Evolutionary conservation across 2,113 vertebrate species (phyloP), one percentile per base, ranked within the genome.

Genomic region (Heteronetta atricapilla): DNA sequence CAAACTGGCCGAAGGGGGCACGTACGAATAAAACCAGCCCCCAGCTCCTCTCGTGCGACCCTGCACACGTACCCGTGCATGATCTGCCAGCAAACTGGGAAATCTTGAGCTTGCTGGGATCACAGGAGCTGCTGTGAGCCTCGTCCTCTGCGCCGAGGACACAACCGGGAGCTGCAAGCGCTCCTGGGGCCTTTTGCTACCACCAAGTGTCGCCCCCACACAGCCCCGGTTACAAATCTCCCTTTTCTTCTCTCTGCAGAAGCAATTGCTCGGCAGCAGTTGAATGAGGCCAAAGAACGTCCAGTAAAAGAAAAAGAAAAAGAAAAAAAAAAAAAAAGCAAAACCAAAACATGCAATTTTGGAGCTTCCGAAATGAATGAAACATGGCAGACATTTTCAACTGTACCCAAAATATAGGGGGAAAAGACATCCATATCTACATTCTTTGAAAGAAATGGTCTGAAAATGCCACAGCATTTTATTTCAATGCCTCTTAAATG

Each of bases 401-500:
- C 60, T 42, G 21, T 29, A 88, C 18, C 33, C 77, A 88, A 90
- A 92, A 86, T 79, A 56, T 56, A 92, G 53, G 34, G 46, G 82
- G 48, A 52, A 81, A 89, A 67, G 55, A 64, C 34, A 75, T 31
- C 48, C 5, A 26, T 52, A 81, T 60, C 56, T 60, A 60, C 29
- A 48, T 68, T 92, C 86, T 23, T 86, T 77, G 40, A 86, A 94
- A 80, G 5, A 76, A 93, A 84, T 22, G 2, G 31, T 83, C 89
- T 56, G 48, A 90, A 93, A 96, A 91, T 89, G 46, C 77, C 83
- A 53, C 74, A 87, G 74, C 38, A 64, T 82, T 90, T 86, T 78
- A 62, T 90, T 89, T 88, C 69, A 75, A 73, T 86, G 86, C 58
- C 48, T 92, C 66, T 75, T 79, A 76, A 94, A 86, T 38, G 56